A percentile compares a stretch with the other conserved stretches of the same genome.
Conservation (phyloP, 37 sponge, comb jelly and placozoan genomes). For the Halichondria panicea region DNA sequence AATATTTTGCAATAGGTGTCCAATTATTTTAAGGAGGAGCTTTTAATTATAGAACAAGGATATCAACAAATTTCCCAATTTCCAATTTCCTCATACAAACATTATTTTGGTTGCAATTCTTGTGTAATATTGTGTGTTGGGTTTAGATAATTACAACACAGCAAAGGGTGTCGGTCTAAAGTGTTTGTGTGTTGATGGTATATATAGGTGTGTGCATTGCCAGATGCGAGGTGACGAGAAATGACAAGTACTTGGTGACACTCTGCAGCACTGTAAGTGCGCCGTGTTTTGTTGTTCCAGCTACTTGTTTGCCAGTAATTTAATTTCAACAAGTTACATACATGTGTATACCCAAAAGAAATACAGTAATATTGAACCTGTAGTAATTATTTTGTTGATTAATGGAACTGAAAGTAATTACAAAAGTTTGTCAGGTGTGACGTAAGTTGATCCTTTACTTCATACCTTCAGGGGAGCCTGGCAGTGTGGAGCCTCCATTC, state of each 20-base stretch:
- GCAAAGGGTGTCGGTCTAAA: too few species aligned
- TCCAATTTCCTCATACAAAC: too few species aligned
- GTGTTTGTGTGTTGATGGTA: too few species aligned
- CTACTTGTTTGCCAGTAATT: background rate
- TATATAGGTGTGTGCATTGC: background rate
- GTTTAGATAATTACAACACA: too few species aligned
- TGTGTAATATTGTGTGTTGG: too few species aligned
- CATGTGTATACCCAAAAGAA: background rate
- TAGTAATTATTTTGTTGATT: too few species aligned
- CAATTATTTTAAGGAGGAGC: too few species aligned
- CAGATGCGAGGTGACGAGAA: slow-evolving; percentile 9
- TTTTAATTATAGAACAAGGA: too few species aligned
- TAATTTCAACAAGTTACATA: background rate
- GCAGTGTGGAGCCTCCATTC: slow-evolving; percentile 29
- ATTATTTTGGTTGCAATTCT: too few species aligned
- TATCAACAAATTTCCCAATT: too few species aligned
- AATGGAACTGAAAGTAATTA: background rate
- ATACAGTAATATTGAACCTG: too few species aligned
- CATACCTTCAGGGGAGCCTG: slow-evolving; percentile 4
- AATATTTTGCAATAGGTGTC: too few species aligned
- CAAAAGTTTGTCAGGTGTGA: background rate
- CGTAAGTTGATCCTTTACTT: background rate
- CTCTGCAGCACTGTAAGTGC: background rate
- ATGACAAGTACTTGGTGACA: slow-evolving; percentile 8
- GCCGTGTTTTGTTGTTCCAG: background rate